Evolutionary conservation across 2,888 invertebrate species (phyloP), one percentile per base, ranked within the genome.

Genomic region (Incurvaria masculella): DNA sequence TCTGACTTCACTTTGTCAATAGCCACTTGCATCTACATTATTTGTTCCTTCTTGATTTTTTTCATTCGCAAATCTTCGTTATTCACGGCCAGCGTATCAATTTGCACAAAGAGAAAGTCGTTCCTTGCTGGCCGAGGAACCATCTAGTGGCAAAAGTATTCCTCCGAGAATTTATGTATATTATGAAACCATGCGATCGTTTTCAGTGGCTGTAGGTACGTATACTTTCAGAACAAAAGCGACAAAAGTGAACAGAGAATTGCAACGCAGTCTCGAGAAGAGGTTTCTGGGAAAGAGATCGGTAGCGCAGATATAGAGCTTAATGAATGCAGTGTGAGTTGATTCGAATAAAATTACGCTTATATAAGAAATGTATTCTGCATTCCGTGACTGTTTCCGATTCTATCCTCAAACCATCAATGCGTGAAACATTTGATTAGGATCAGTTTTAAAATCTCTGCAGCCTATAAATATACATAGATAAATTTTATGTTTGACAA

Each of bases 201-300:
- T 33, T 23, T 33, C 33, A 14, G 14, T 8, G 3, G 33, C 3
- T 14, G 14, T 33, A 33, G 33, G 33, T 11, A 33, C 33, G 3
- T 33, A 33, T n/a, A 8, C 14, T 8, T 33, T n/a, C 33, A 33
- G 33, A 33, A 33, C 33, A 33, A 33, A 14, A n/a, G 33, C 14
- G 33, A n/a, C n/a, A n/a, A n/a, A n/a, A n/a, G n/a, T n/a, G n/a
- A n/a, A n/a, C n/a, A n/a, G n/a, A n/a, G n/a, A n/a, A n/a, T n/a
- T n/a, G n/a, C n/a, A n/a, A n/a, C n/a, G n/a, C n/a, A n/a, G 14
- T 33, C 11, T 3, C 14, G 33, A 33, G 33, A 14, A 14, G 51
- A 56, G 48, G 38, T 49, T 69, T 69, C 69, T 57, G 23, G 51
- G 66, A 68, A 69, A 52, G 26, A 54, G 69, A 69, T 69, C 63